Base-by-base conservation (phyloP, 23 tunicate species). In the Diplosoma virens region DNA sequence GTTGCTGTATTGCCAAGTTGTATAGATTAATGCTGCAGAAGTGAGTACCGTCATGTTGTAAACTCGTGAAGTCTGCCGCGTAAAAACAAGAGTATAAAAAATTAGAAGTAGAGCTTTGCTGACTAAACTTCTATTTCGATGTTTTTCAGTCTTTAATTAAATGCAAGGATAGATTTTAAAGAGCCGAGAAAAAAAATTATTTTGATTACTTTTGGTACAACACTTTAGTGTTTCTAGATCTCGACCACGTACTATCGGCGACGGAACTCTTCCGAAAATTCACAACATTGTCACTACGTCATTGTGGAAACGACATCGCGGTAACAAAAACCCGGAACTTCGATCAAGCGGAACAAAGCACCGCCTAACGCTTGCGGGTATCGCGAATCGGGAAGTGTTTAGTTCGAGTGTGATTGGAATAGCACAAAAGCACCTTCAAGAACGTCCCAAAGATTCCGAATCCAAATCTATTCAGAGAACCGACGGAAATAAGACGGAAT, bases 231-330 rank as follows among this genome's bases (percentile, higher is more conserved):
- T 29, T 18, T 54, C 27, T 32, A 82, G 87, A 75, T 75, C 87
- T 46, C n/a, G 87, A 22, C 87, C 87, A 3, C 87, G 68, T 32
- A 82, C 87, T 0, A 75, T 56, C 47, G 87, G 87, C 0, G 79
- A 73, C 37, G 81, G 87, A 16, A 27, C 75, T 1, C 75, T 82
- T 1, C 87, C 87, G 1, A 75, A 74, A 48, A 82, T 82, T 2
- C 67, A 73, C 81, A 82, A 73, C 87, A 73, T 82, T 28, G 59
- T 59, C 30, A 54, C 75, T 1, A 24, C 87, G 22, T 74, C 87
- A 1, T 31, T 82, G 36, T 82, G 87, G 87, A 82, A 82, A 61
- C 76, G 55, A 6, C 73, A 64, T 32, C 24, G 64, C 41, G n/a
- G 1, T 17, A 65, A 46, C 37, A 65, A 50, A 46, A 52, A 71